Evolutionary conservation across 2,113 vertebrate genomes (phyloP), one percentile per base, ranked within the genome.

Genomic region (Myanophis thanlyinensis): DNA sequence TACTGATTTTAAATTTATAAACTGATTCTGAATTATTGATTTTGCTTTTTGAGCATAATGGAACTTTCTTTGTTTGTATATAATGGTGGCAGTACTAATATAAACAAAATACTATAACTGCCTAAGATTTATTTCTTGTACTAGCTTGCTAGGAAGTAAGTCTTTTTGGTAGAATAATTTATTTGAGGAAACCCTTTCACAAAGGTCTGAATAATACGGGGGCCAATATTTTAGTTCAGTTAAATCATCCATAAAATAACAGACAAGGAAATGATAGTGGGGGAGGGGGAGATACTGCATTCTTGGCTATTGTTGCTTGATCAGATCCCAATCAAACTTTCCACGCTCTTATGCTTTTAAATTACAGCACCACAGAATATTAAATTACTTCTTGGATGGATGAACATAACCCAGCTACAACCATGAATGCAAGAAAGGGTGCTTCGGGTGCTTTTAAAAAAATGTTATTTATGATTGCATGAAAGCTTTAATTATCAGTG

Each of bases 301-400:
- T 95, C 92, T 49, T 18, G 90, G 46, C 95, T 56, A 48, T 80
- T 23, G 92, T 95, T 94, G 90, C 94, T 89, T 56, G 94, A 95
- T 94, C 94, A 88, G 94, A 95, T 95, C 95, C 95, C 95, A 54
- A 88, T 93, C 93, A 93, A 95, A 95, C 93, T 96, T 95, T 94
- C 67, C 95, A 94, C 87, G 95, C 95, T 94, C 94, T 97, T 95
- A 20, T 96, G 97, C 96, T 93, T 97, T 96, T 95, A 96, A 97
- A 96, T 97, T 89, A 93, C 87, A 90, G 93, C 44, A 94, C 90
- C 94, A 94, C 93, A 92, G 88, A 93, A 92, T 87, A 94, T 95
- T 91, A 95, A 96, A 97, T 97, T 93, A 93, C 86, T 96, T 96
- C 92, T 92, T 93, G 96, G 95, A 92, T 92, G 96, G 93, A 84